Evolutionary conservation across 2,888 invertebrate species (phyloP), one percentile per base, ranked within the genome.

Genomic region (Orchesellides sinensis): DNA sequence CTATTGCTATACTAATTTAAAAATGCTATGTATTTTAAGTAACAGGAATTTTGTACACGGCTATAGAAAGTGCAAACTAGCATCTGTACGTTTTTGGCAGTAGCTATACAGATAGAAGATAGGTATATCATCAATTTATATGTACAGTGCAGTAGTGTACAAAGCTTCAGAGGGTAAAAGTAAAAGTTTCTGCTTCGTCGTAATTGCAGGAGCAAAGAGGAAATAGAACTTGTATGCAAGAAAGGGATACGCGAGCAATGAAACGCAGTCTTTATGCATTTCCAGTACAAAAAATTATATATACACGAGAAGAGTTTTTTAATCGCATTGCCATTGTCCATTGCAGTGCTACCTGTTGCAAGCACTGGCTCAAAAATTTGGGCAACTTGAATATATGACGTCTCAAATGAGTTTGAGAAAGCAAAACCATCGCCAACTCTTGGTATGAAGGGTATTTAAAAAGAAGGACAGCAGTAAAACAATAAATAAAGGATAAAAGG

Each of bases 351-450:
- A 47, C 29, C 35, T 25, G 63, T 79, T 23, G 68, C 47, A 56
- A 47, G 63, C 78, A 79, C 70, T 79, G 78, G 63, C 70, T 79
- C 78, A 79, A 79, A 79, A 79, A 79, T 63, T 25, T 52, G 63
- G 78, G 21, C 69, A 79, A 79, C 78, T 68, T 29, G 10, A 68
- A 35, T 27, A 27, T 63, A 32, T 59, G 27, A 35, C 56, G n/a
- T n/a, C n/a, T 59, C 3, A 52, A 77, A 27, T 54, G 25, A 19
- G 29, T 12, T 27, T 29, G 47, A 49, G 59, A 69, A 77, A 77
- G 68, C 77, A 77, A 6, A 40, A 29, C 69, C 69, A 45, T 35
- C 77, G 69, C 69, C 77, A 69, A 69, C 56, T 77, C 47, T 5
- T 40, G 77, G 56, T 69, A 68, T 69, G 77, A 77, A 56, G 66